Evolutionary conservation across 2,113 vertebrate genomes (phyloP), one percentile per base, ranked within the genome.

Genomic region (Nycticebus coucang): DNA sequence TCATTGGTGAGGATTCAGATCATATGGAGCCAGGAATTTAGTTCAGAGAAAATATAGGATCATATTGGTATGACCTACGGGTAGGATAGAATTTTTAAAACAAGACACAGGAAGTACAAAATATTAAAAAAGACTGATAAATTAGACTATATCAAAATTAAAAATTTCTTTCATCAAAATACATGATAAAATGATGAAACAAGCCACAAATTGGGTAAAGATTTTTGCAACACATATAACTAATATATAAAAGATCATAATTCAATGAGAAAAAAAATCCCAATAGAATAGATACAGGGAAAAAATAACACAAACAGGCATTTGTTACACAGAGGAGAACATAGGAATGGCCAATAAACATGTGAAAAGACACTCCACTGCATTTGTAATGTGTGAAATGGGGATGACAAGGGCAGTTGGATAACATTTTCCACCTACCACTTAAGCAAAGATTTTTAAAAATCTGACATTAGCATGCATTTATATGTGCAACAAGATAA

Each of bases 81-180:
- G 24, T 37, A 87, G 83, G 14, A 71, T 2, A 92, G 30, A 78
- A 28, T 55, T 82, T 89, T 93, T 84, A 82, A 85, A 95, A 64
- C 18, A 87, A 64, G 53, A 64, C 26, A 35, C 35, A 90, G 71
- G 72, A 57, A 74, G 37, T 30, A 94, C 8, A 85, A 71, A 80
- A 26, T 22, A 41, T 60, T 91, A 93, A 94, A 60, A 84, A 69
- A 71, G 59, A 55, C 4, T 55, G 62, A 59, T 64, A 62, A 71
- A 77, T 86, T 75, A 75, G 45, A 24, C 57, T 75, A 68, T 74
- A 37, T 79, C 66, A 87, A 57, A 93, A 45, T 75, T 26, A 66
- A 59, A 50, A 28, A 62, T 87, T 93, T 83, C 69, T 95, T 93
- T 95, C 81, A 86, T 64, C 74, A 82, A 81, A 89, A 92, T 35